Percentiles rank a stretch among this genome's conserved stretches.
These are phyloP conservation scores for Ceyx cyanopectus DNA, from an alignment of 2,113 vertebrate genomes.

Conservation along the genomic window DNA sequence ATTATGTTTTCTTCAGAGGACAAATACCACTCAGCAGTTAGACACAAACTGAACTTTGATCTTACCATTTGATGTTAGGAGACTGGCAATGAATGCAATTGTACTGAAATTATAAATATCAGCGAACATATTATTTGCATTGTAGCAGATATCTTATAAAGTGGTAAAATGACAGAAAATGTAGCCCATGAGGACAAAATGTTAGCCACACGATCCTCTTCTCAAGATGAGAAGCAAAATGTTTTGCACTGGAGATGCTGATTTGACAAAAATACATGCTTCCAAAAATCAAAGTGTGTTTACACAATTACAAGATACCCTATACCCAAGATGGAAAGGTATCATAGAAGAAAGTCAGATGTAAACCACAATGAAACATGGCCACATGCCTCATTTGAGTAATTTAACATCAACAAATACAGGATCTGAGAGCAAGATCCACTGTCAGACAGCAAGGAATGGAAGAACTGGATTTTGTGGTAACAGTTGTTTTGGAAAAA, in stretches of 20 bases:
- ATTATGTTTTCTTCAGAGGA: constrained; percentile 43
- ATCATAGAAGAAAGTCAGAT: not conserved
- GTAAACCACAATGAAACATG: not conserved
- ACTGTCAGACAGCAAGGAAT: not conserved
- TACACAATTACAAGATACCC: not conserved
- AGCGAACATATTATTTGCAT: not conserved
- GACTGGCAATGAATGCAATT: not conserved
- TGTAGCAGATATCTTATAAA: not conserved
- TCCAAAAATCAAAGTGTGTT: not conserved
- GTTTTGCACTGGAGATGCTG: not conserved
- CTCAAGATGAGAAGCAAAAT: not conserved
- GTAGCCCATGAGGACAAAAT: not conserved
- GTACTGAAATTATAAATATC: not conserved
- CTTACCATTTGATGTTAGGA: not conserved
- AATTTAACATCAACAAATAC: not conserved
- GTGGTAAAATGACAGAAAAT: not conserved
- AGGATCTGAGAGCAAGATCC: not conserved
- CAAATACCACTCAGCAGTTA: constrained; percentile 42
- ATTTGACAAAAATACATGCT: not conserved
- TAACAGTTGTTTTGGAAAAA: not conserved
- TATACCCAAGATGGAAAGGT: not conserved
- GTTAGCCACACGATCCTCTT: not conserved
- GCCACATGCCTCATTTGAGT: not conserved
- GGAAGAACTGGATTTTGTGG: not conserved
- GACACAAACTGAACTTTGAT: constrained; percentile 28